Conservation (phyloP, 2,113 vertebrate species). For the Petaurus breviceps region DNA sequence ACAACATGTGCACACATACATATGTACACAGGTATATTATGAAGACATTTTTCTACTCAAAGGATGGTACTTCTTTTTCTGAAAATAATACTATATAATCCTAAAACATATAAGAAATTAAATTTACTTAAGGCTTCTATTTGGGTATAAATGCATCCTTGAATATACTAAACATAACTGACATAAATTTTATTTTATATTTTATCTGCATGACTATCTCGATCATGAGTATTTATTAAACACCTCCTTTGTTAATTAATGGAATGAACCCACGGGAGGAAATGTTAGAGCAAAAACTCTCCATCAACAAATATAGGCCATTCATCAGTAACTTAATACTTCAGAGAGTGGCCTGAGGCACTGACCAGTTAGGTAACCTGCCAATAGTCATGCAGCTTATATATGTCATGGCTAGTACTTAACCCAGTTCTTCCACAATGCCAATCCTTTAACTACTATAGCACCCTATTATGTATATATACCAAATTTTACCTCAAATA, state of each 20-base stretch:
- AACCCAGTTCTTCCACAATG: background rate
- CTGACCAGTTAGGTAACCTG: background rate
- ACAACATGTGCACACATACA: background rate
- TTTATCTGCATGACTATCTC: background rate
- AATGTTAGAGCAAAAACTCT: too few species aligned
- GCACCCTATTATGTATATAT: too few species aligned
- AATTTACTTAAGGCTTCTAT: background rate
- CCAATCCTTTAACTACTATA: too few species aligned
- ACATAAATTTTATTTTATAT: background rate
- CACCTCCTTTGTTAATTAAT: background rate
- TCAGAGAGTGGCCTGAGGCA: background rate
- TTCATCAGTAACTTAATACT: background rate
- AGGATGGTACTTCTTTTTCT: background rate
- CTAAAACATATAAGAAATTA: background rate
- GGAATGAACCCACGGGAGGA: background rate
- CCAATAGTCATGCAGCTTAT: background rate
- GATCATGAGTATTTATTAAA: too few species aligned
- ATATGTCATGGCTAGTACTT: background rate
- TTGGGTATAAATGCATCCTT: background rate
- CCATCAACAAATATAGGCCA: background rate
- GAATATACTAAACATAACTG: constrained; percentile 44
- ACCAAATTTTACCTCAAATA: background rate
- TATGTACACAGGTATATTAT: background rate
- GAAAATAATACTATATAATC: constrained; percentile 12
- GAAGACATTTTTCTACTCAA: background rate